phyloP scores from a whole-genome alignment of 2,888 invertebrate species.

The Habrosyne pyritoides region DNA sequence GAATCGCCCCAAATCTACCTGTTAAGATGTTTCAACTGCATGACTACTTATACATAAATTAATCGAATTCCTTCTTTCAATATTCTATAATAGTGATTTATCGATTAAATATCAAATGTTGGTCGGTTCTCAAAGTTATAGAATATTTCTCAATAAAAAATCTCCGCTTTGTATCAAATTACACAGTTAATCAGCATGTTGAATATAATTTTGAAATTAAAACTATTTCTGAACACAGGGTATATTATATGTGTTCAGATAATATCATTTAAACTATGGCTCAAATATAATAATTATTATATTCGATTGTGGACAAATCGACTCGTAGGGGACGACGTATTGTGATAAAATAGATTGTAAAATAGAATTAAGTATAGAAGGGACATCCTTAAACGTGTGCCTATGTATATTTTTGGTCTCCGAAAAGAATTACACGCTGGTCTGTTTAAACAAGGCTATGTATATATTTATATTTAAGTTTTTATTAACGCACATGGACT shows the following conservation, averaged over 20 bases:
- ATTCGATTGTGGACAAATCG: constrained; percentile 38
- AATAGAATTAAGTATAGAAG: constrained; percentile 18
- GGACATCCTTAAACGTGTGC: constrained; percentile 17
- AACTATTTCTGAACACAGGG: constrained; percentile 54
- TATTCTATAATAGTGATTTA: too few relatives aligned
- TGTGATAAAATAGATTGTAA: constrained; percentile 54
- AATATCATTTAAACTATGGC: constrained; percentile 46
- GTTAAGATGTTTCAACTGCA: neutral
- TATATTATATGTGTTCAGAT: constrained; percentile 59
- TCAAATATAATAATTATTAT: constrained; percentile 49
- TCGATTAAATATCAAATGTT: too few relatives aligned
- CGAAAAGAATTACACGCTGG: neutral
- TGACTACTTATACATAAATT: too few relatives aligned
- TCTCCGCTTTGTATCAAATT: neutral
- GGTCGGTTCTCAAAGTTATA: neutral
- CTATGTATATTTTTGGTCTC: constrained; percentile 6
- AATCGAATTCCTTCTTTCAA: neutral
- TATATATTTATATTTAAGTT: constrained; percentile 6
- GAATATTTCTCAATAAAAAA: neutral
- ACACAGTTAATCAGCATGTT: neutral
- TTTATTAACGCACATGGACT: neutral
- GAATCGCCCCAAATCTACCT: neutral
- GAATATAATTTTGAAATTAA: constrained; percentile 14
- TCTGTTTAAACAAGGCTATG: neutral
- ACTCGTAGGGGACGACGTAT: constrained; percentile 49